Evolutionary conservation across 2,888 invertebrate genomes (phyloP).

Genomic region (Cantharis lateralis): DNA sequence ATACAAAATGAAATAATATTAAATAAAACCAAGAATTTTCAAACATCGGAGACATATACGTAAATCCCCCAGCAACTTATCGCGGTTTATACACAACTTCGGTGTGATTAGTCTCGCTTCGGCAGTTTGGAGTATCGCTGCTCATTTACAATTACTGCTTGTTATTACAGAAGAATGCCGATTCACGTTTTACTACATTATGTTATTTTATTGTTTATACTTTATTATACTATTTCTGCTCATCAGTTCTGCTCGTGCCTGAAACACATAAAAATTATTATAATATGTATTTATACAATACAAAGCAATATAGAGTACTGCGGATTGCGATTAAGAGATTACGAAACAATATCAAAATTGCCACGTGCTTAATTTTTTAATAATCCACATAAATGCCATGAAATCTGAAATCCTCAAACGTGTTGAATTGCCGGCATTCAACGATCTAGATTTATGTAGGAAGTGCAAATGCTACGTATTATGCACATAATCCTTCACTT

Average conservation of each 20-base stretch:
- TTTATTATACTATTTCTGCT: background rate
- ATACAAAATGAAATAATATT: background rate
- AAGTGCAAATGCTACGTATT: no score
- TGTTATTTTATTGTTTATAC: slow-evolving; percentile 3
- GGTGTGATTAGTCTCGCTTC: slow-evolving; percentile 30
- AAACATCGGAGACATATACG: background rate
- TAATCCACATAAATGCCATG: background rate
- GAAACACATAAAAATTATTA: background rate
- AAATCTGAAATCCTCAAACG: background rate
- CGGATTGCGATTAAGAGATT: background rate
- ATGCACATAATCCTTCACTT: no score
- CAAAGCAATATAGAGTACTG: background rate
- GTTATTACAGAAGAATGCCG: slow-evolving; percentile 30
- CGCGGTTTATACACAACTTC: slow-evolving; percentile 27
- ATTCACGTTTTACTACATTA: slow-evolving; percentile 16
- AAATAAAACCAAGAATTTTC: background rate
- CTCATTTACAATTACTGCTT: slow-evolving; percentile 28
- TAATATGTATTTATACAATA: background rate
- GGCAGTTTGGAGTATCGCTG: slow-evolving; percentile 21
- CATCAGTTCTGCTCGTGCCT: background rate
- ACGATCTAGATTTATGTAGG: no score
- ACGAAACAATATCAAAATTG: background rate
- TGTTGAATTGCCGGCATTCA: background rate
- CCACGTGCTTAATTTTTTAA: background rate
- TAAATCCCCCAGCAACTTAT: background rate